Conservation (phyloP, 2,113 vertebrate genomes). For the Leucosticte australis region DNA sequence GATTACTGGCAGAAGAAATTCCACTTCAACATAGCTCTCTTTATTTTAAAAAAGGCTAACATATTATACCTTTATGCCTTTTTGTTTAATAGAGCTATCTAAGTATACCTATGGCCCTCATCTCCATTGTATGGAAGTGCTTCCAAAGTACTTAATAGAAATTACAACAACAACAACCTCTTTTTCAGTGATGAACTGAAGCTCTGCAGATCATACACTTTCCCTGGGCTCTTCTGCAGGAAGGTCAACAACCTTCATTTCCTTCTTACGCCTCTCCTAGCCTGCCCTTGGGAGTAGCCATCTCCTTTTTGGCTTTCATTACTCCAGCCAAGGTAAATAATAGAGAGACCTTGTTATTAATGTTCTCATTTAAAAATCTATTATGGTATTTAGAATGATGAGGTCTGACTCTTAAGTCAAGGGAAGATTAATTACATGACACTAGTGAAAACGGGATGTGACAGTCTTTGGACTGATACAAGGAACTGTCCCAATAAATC, state of each 20-base stretch:
- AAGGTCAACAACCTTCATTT: conserved; percentile 53
- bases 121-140: background rate
- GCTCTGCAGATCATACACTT: conserved; percentile 17
- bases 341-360: conserved; percentile 42
- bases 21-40: background rate
- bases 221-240: background rate
- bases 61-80: background rate
- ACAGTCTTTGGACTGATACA: conserved; percentile 53
- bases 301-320: conserved; percentile 30
- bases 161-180: conserved; percentile 34
- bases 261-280: conserved; percentile 9
- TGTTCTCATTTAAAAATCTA: conserved; percentile 53
- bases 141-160: conserved; percentile 5
- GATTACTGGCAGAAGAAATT: background rate
- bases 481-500: conserved; percentile 55
- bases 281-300: conserved; percentile 49
- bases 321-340: conserved; percentile 52
- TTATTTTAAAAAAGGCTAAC: background rate
- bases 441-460: conserved; percentile 56
- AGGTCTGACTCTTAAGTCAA: conserved; percentile 45
- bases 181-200: conserved; percentile 22
- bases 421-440: conserved; percentile 65
- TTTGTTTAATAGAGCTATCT: conserved; percentile 17
- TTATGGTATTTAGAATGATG: conserved; percentile 49
- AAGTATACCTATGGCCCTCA: background rate